These are phyloP conservation scores for Gymnothorax javanicus DNA, from an alignment of 2,797 vertebrate genomes.

Conservation along the genomic window DNA sequence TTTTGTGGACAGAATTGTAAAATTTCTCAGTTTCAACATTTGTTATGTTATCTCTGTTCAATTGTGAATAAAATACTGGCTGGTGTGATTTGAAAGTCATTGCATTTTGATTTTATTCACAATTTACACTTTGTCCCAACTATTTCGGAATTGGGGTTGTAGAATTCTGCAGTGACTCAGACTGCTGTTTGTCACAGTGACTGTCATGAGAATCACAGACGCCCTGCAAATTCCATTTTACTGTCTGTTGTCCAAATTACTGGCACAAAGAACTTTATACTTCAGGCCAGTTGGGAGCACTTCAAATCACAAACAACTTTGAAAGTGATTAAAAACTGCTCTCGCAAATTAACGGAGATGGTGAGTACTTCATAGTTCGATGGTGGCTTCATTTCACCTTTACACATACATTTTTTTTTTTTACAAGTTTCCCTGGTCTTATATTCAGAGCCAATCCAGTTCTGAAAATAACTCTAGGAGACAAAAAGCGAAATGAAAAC, in stretches of 20 bases:
- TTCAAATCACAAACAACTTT: background rate
- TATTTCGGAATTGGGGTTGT: too few species aligned
- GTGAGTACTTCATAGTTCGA: background rate
- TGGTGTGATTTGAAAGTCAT: too few species aligned
- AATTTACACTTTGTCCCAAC: too few species aligned
- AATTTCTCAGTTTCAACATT: too few species aligned
- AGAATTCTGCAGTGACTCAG: too few species aligned
- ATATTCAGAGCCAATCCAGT: too few species aligned
- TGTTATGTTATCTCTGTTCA: too few species aligned
- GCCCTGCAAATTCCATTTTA: background rate
- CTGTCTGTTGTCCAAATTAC: background rate
- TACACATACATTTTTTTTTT: background rate
- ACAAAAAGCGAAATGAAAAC: too few species aligned
- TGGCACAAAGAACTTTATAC: background rate
- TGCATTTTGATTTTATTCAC: too few species aligned
- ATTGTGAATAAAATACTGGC: too few species aligned
- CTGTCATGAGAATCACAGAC: background rate
- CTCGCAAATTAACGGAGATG: background rate
- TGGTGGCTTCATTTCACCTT: background rate
- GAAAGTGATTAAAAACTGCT: background rate
- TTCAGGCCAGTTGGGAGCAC: background rate
- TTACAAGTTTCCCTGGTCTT: background rate
- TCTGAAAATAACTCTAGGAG: too few species aligned
- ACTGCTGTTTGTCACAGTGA: constrained; percentile 3
- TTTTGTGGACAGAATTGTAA: too few species aligned